Conservation (phyloP, 2,797 vertebrate species). For the Austrolebias charrua region DNA sequence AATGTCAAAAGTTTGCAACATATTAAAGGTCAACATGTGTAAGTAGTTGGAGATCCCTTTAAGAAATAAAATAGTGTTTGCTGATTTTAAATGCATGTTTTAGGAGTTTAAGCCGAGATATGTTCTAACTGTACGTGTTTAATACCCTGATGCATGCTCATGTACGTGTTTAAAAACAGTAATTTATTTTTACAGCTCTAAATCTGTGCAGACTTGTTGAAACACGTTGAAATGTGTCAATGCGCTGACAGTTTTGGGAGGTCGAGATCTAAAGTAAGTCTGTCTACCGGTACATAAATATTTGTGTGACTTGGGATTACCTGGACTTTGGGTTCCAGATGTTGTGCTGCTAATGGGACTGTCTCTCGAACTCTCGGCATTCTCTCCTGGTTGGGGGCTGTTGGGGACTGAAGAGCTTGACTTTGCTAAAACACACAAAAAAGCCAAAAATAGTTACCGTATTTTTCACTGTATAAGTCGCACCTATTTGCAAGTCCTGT, state of each 20-base stretch:
- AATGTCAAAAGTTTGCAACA: too few relatives aligned
- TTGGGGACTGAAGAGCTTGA: slow-evolving; percentile 59
- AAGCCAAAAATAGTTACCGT: neutral
- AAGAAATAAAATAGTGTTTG: too few relatives aligned
- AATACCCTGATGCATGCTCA: too few relatives aligned
- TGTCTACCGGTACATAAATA: neutral
- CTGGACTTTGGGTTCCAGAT: slow-evolving; percentile 65
- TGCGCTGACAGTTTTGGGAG: neutral
- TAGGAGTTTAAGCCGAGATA: too few relatives aligned
- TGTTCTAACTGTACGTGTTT: too few relatives aligned
- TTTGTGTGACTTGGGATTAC: slow-evolving; percentile 33
- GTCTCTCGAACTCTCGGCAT: slow-evolving; percentile 50
- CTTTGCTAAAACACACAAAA: slow-evolving; percentile 60
- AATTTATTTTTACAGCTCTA: neutral
- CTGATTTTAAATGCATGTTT: too few relatives aligned
- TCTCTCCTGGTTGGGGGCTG: slow-evolving; percentile 66
- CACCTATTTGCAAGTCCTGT: too few relatives aligned
- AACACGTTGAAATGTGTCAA: too few relatives aligned
- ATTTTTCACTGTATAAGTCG: too few relatives aligned
- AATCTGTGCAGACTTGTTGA: neutral
- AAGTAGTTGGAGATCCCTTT: too few relatives aligned
- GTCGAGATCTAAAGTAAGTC: neutral
- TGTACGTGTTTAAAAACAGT: too few relatives aligned
- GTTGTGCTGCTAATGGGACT: slow-evolving; percentile 52
- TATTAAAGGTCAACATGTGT: too few relatives aligned